Evolutionary conservation across 1,140 invertebrate genomes (phyloP).

Genomic region (Thaumatotibia leucotreta): DNA sequence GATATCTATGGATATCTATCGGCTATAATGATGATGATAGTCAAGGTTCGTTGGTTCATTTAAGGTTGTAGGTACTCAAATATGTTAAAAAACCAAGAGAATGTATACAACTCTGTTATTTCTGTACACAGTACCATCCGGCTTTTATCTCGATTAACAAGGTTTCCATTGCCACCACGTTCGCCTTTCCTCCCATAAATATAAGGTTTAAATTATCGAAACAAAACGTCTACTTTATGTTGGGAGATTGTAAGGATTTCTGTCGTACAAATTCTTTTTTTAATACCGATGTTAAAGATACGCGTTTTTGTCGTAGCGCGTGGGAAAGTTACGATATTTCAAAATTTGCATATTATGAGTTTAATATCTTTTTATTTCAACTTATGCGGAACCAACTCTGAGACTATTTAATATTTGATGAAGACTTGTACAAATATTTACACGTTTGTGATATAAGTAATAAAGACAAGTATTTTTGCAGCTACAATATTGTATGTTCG

Average conservation of each 20-base stretch:
- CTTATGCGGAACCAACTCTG: too few species aligned
- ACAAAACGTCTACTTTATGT: background rate
- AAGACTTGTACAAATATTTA: too few species aligned
- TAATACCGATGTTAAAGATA: background rate
- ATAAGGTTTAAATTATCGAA: background rate
- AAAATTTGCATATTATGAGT: background rate
- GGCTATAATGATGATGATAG: too few species aligned
- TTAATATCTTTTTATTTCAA: too few species aligned
- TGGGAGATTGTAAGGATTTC: background rate
- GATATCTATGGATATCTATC: too few species aligned
- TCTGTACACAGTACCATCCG: background rate
- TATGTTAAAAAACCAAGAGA: background rate
- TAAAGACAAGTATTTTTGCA: too few species aligned
- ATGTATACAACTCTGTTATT: background rate
- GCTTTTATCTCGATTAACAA: slow-evolving; percentile 10
- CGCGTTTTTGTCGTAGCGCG: background rate
- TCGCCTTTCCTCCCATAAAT: background rate
- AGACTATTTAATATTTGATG: too few species aligned
- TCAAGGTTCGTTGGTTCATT: too few species aligned
- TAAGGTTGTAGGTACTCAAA: too few species aligned
- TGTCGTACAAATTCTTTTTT: background rate
- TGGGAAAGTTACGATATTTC: background rate
- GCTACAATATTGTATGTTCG: too few species aligned
- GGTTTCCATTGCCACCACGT: background rate
- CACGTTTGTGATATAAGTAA: too few species aligned